Evolutionary conservation across 2,888 invertebrate genomes (phyloP), one percentile per base, ranked within the genome.

Genomic region (Hirtodrosophila confusa): DNA sequence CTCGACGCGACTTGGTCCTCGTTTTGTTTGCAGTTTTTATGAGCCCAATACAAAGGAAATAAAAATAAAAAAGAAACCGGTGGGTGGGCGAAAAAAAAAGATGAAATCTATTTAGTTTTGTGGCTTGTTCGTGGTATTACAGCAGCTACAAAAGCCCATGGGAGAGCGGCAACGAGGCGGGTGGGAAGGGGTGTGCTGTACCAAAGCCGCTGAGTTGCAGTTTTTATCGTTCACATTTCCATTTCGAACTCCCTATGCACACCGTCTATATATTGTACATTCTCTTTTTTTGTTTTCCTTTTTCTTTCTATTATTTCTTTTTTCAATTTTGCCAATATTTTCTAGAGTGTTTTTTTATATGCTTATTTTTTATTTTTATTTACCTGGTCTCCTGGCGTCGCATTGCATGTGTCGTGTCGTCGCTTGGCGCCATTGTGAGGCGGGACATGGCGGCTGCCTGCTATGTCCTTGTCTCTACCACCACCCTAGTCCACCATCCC

Each of bases 21-120:
- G 11, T 53, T 61, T 57, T 61, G 76, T 56, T 73, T 67, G 70
- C 68, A 54, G 45, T 58, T 76, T 80, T 56, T 68, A 68, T 82
- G 73, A 64, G 67, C 55, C 63, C 63, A 54, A 41, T 47, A 60
- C 64, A 73, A 63, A 61, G 29, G 33, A 64, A 53, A 4, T 40
- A 55, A 64, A 61, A 57, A 67, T 48, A 58, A 70, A 61, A 60
- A 17, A 58, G 68, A 61, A 60, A 17, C 17, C 17, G 17, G 48
- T 40, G 27, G 61, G 47, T 51, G 9, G 44, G 54, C 55, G 27
- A 33, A 31, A 31, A 36, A 31, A 50, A 47, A 44, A 43, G 24
- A 65, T 27, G 17, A 79, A 69, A 78, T 80, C 80, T 84, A 82
- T 86, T 82, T 84, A 84, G 84, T 80, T 84, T 70, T 80, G 82